A percentile compares a stretch with the other conserved stretches of the same genome.
phyloP scores from a whole-genome alignment of 2,797 vertebrate genomes.

The Microhierax caerulescens region DNA sequence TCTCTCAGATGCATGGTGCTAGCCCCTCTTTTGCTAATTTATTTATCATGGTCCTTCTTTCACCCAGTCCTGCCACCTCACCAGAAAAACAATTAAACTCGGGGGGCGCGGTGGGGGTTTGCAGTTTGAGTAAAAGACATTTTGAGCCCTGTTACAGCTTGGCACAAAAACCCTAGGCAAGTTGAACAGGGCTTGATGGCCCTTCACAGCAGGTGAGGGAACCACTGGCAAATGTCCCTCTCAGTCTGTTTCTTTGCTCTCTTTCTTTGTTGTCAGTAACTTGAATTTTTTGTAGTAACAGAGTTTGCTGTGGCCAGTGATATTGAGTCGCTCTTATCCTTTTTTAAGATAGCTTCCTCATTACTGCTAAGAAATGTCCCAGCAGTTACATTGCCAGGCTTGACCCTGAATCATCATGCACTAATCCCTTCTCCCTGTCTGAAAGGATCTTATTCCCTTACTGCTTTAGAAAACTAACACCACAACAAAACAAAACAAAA shows the following conservation, averaged over 20 bases:
- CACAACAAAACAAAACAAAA: neutral
- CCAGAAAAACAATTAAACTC: neutral
- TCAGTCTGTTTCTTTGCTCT: neutral
- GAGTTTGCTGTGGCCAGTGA: neutral
- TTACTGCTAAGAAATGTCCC: neutral
- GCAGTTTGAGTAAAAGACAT: neutral
- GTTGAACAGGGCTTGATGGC: neutral
- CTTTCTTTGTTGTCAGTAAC: neutral
- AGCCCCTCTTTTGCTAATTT: neutral
- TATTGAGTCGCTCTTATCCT: neutral
- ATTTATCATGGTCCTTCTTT: neutral
- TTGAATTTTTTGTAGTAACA: neutral
- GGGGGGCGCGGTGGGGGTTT: too few species aligned
- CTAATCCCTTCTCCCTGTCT: neutral
- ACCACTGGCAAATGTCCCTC: neutral
- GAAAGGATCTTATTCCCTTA: neutral
- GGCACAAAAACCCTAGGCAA: neutral
- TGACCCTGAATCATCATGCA: neutral
- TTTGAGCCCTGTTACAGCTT: neutral
- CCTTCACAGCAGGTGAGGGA: neutral
- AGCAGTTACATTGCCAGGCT: neutral
- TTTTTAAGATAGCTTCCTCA: neutral
- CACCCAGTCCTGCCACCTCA: accelerated
- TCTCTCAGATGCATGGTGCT: neutral
- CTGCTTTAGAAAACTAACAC: neutral